These are phyloP conservation scores for Lutjanus erythropterus DNA, from an alignment of 2,113 vertebrate species.

Conservation along the genomic window DNA sequence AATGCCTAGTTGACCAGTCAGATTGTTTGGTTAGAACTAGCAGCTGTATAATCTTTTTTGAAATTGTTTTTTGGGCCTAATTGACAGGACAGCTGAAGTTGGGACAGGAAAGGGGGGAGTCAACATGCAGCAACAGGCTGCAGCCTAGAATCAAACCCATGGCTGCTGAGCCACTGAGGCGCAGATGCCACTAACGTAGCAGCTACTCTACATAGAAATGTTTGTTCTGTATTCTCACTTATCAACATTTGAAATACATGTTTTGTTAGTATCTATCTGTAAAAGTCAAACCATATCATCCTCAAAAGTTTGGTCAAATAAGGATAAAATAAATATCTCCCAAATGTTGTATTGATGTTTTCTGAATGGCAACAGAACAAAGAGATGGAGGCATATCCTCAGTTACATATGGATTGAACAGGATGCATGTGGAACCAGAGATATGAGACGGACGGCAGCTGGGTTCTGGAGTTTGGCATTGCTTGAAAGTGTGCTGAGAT, in stretches of 20 bases:
- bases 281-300: slow-evolving; percentile 42
- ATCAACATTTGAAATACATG: slow-evolving; percentile 3
- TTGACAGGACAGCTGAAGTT: too few relatives aligned
- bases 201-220: neutral
- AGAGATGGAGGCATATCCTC: slow-evolving; percentile 83
- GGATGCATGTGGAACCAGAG: slow-evolving; percentile 83
- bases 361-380: slow-evolving; percentile 79
- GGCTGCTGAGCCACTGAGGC: too few relatives aligned
- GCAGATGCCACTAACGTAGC: too few relatives aligned
- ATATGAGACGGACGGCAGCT: slow-evolving; percentile 70
- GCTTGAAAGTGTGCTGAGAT: slow-evolving; percentile 69
- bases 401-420: slow-evolving; percentile 88
- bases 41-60: too few relatives aligned
- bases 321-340: slow-evolving; percentile 49
- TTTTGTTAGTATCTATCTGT: slow-evolving; percentile 25
- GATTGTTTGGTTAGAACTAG: too few relatives aligned
- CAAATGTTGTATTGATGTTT: slow-evolving; percentile 50
- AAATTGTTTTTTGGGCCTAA: too few relatives aligned
- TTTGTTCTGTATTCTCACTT: neutral
- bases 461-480: slow-evolving; percentile 69
- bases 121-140: too few relatives aligned
- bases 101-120: too few relatives aligned
- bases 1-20: too few relatives aligned
- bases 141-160: too few relatives aligned
- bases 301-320: slow-evolving; percentile 48